Conservation (phyloP, 2,888 invertebrate genomes). For the Amiota communis region DNA sequence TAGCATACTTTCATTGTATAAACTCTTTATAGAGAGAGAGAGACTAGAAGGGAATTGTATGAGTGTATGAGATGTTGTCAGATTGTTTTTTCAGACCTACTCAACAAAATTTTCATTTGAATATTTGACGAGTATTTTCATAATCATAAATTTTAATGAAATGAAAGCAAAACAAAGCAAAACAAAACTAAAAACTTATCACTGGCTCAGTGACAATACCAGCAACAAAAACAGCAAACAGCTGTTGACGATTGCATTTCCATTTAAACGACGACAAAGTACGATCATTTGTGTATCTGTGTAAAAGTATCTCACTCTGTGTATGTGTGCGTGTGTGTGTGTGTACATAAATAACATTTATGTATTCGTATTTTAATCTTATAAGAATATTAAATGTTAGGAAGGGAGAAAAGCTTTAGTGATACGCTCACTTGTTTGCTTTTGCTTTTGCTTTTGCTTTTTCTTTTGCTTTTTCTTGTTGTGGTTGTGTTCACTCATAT, state of each 20-base stretch:
- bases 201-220: constrained; percentile 39
- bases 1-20: too few relatives aligned
- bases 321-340: not conserved
- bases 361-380: not conserved
- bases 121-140: not conserved
- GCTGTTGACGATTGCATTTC: constrained; percentile 59
- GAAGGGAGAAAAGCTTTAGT: constrained; percentile 11
- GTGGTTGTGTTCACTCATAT: not conserved
- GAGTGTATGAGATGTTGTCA: too few relatives aligned
- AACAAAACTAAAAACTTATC: constrained; percentile 24
- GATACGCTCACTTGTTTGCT: not conserved
- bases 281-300: constrained; percentile 9
- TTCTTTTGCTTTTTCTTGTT: not conserved
- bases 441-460: not conserved
- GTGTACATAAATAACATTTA: not conserved
- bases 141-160: not conserved
- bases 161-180: not conserved
- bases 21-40: too few relatives aligned
- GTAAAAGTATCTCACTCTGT: not conserved
- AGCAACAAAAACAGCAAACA: constrained; percentile 57
- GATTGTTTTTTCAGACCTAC: constrained; percentile 11
- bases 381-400: not conserved
- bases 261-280: constrained; percentile 51
- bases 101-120: constrained; percentile 10
- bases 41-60: too few relatives aligned